Conservation (phyloP, 2,113 vertebrate genomes). For the Mionectes macconnelli region DNA sequence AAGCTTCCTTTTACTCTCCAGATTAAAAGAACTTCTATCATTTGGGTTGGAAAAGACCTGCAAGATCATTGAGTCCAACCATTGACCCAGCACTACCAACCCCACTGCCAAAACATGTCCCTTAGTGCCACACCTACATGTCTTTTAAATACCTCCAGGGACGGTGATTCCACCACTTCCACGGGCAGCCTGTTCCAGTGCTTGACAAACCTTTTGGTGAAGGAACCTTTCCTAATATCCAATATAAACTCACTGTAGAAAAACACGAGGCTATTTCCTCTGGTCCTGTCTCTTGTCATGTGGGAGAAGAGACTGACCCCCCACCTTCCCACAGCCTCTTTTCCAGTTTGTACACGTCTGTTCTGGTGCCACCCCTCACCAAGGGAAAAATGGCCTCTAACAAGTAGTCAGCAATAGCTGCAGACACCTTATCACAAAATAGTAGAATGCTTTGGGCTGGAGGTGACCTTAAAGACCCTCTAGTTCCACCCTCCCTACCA, state of each 20-base stretch:
- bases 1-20: background rate
- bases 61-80: background rate
- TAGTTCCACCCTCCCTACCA: background rate
- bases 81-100: background rate
- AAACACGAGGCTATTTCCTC: background rate
- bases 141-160: background rate
- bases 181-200: background rate
- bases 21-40: background rate
- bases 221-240: background rate
- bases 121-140: background rate
- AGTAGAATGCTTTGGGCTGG: background rate
- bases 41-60: background rate
- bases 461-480: background rate
- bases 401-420: background rate
- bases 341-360: background rate
- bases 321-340: background rate
- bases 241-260: background rate
- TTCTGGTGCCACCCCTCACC: background rate
- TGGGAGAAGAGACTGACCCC: background rate
- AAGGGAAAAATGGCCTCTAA: background rate
- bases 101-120: rapidly evolving
- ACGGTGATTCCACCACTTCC: no score
- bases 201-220: background rate
- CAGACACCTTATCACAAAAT: background rate
- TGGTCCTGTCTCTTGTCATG: background rate